Conservation (phyloP, 2,797 vertebrate genomes). For the Anguilla pacifica region DNA sequence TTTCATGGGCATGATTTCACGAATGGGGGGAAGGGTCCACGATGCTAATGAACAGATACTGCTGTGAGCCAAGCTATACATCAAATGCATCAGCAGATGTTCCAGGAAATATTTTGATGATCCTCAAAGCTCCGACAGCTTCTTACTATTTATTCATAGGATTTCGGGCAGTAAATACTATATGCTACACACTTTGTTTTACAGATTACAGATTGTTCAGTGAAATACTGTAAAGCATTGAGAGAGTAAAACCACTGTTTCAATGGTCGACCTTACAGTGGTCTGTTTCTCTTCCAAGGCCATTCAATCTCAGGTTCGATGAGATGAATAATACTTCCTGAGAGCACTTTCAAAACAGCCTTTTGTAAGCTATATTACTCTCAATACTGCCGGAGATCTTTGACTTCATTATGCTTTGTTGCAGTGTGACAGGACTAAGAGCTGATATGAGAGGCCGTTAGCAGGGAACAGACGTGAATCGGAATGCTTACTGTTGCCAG, state of each 20-base stretch:
- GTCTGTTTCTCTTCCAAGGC: background rate
- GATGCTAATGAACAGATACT: background rate
- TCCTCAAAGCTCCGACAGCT: background rate
- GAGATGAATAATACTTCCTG: background rate
- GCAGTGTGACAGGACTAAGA: background rate
- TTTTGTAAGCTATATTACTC: slow-evolving; percentile 1
- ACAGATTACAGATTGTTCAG: too few species aligned
- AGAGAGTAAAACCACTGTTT: background rate
- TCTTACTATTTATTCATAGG: background rate
- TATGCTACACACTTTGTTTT: background rate
- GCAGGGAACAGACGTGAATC: background rate
- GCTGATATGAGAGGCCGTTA: background rate
- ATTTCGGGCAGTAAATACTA: background rate
- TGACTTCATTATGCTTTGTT: slow-evolving; percentile 4
- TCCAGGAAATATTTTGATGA: background rate
- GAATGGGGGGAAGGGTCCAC: background rate
- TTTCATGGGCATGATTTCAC: background rate
- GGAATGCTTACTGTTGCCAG: slow-evolving; percentile 1
- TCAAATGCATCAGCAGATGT: slow-evolving; percentile 10
- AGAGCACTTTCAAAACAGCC: background rate
- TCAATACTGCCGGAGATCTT: background rate
- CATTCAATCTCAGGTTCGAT: background rate
- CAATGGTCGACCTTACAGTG: background rate
- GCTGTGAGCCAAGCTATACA: background rate
- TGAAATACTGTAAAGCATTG: background rate